Conservation (phyloP, 1,140 invertebrate genomes). For the Arctopsyche grandis region DNA sequence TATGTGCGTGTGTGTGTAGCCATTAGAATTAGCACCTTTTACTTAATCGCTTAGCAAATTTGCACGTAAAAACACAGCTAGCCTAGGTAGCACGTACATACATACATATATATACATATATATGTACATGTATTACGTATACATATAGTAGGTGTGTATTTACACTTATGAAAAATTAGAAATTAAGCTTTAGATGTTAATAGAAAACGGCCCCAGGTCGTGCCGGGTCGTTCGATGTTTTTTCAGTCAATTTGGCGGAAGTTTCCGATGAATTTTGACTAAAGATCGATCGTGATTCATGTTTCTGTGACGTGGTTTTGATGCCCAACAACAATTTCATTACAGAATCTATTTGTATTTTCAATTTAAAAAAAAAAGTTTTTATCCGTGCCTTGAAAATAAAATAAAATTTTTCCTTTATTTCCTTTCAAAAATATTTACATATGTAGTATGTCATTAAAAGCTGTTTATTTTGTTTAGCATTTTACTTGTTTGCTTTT, state of each 20-base stretch:
- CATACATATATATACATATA: background rate
- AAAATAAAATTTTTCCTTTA: too few species aligned
- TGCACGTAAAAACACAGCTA: background rate
- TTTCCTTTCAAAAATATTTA: too few species aligned
- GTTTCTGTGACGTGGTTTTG: too few species aligned
- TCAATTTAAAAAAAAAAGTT: too few species aligned
- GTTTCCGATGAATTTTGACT: too few species aligned
- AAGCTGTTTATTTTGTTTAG: background rate
- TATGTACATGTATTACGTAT: background rate
- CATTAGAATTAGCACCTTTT: conserved; percentile 10
- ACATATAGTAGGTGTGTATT: background rate
- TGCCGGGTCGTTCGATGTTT: background rate
- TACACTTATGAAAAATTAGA: background rate
- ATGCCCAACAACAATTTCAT: too few species aligned
- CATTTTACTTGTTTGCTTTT: background rate
- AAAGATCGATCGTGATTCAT: too few species aligned
- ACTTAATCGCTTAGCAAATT: conserved; percentile 14
- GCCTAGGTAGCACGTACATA: background rate
- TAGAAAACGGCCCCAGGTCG: background rate
- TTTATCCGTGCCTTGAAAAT: too few species aligned
- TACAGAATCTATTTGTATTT: too few species aligned
- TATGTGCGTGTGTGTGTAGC: background rate
- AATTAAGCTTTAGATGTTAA: background rate
- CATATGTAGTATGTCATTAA: too few species aligned
- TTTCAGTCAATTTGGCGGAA: background rate